A percentile compares a stretch with the other conserved stretches of the same genome.
Evolutionary conservation across 2,113 vertebrate genomes (phyloP).

Genomic region (Planiliza haematocheilus): DNA sequence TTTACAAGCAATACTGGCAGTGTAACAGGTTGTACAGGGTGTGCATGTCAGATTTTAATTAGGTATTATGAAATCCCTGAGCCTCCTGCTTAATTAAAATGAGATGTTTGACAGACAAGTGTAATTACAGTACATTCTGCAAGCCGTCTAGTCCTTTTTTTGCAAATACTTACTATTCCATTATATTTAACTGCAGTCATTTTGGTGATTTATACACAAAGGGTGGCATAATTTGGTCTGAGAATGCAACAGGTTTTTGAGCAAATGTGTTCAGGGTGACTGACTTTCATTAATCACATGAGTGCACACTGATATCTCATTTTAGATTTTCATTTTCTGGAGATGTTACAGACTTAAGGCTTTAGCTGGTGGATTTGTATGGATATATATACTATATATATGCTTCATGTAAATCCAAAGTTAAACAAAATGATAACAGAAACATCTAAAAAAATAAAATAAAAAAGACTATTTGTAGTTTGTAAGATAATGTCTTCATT

Average conservation of each 20-base stretch:
- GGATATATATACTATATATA: neutral
- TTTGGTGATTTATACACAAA: neutral
- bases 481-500: no score
- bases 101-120: neutral
- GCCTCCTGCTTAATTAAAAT: neutral
- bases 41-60: neutral
- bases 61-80: neutral
- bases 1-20: neutral
- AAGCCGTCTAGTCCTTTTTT: neutral
- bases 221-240: neutral
- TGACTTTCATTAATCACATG: neutral
- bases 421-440: neutral
- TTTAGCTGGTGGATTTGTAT: neutral
- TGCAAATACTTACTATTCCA: neutral
- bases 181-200: neutral
- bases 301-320: neutral
- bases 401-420: no score
- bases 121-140: neutral
- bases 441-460: no score
- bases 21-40: neutral
- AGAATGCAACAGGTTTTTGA: slow-evolving; percentile 19
- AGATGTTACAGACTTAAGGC: neutral
- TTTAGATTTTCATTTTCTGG: neutral
- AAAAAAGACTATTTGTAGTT: no score
- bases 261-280: neutral